Evolutionary conservation across 2,888 invertebrate genomes (phyloP).

Genomic region (Heliconius erato): DNA sequence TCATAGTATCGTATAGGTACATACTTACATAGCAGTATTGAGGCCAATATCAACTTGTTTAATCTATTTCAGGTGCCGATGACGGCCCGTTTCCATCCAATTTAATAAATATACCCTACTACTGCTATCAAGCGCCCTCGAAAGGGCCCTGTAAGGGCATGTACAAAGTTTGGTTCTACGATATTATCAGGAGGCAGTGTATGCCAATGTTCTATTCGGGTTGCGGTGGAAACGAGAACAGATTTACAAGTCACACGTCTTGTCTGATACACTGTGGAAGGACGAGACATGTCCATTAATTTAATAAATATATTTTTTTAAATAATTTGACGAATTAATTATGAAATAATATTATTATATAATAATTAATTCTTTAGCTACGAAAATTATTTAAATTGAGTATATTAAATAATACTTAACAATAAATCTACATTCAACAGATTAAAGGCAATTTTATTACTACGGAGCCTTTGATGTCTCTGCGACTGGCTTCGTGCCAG

Average conservation of each 20-base stretch:
- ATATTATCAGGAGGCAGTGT: slow-evolving; percentile 71
- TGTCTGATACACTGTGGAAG: slow-evolving; percentile 69
- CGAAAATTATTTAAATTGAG: not conserved
- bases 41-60: slow-evolving; percentile 30
- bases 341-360: no score
- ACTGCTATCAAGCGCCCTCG: slow-evolving; percentile 75
- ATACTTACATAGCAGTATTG: not conserved
- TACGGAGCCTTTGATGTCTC: slow-evolving; percentile 36
- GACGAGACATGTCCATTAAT: slow-evolving; percentile 58
- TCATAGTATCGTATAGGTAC: not conserved
- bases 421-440: slow-evolving; percentile 27
- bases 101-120: slow-evolving; percentile 74
- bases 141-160: slow-evolving; percentile 72
- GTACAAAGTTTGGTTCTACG: slow-evolving; percentile 73
- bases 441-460: slow-evolving; percentile 34
- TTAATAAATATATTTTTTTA: not conserved
- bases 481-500: slow-evolving; percentile 42
- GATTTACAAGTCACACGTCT: slow-evolving; percentile 61
- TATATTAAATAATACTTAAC: slow-evolving; percentile 8
- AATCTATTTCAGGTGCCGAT: slow-evolving; percentile 68
- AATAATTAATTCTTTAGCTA: not conserved
- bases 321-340: no score
- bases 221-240: slow-evolving; percentile 80
- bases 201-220: slow-evolving; percentile 80
- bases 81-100: slow-evolving; percentile 75